These are phyloP conservation scores for Macropis europaea DNA, from an alignment of 2,888 invertebrate species.

Conservation along the genomic window DNA sequence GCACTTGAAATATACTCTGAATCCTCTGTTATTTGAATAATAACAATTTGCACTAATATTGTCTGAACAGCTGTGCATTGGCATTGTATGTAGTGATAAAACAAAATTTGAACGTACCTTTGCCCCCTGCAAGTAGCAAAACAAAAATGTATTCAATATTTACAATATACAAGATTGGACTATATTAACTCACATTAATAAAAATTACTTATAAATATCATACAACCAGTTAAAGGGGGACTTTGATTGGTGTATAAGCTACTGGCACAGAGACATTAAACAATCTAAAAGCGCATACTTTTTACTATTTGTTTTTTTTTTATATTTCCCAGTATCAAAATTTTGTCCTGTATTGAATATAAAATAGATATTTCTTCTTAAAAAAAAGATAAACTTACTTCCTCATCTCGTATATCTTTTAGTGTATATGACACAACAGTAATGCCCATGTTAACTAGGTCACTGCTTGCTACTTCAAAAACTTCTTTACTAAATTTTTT, in stretches of 20 bases:
- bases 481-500: conserved; percentile 97
- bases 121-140: conserved; percentile 82
- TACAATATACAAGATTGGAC: conserved; percentile 51
- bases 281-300: background rate
- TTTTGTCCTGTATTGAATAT: conserved; percentile 9
- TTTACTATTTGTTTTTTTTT: conserved; percentile 2
- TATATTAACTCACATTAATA: conserved; percentile 52
- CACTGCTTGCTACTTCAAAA: conserved; percentile 96
- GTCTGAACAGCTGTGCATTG: conserved; percentile 54
- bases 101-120: conserved; percentile 82
- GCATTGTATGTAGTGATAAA: conserved; percentile 56
- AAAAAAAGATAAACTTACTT: conserved; percentile 83
- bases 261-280: background rate
- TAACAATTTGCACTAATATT: conserved; percentile 39
- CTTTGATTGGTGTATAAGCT: conserved; percentile 33
- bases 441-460: conserved; percentile 97
- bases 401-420: conserved; percentile 96
- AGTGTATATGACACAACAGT: conserved; percentile 97
- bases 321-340: conserved; percentile 3
- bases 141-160: conserved; percentile 74
- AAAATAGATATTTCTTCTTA: background rate
- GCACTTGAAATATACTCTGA: conserved; percentile 47
- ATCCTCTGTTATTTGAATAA: conserved; percentile 22
- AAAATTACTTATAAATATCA: conserved; percentile 39
- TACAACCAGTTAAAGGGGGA: conserved; percentile 60